These are phyloP conservation scores for Cotesia chilonis DNA, from an alignment of 1,140 invertebrate genomes.

Conservation along the genomic window DNA sequence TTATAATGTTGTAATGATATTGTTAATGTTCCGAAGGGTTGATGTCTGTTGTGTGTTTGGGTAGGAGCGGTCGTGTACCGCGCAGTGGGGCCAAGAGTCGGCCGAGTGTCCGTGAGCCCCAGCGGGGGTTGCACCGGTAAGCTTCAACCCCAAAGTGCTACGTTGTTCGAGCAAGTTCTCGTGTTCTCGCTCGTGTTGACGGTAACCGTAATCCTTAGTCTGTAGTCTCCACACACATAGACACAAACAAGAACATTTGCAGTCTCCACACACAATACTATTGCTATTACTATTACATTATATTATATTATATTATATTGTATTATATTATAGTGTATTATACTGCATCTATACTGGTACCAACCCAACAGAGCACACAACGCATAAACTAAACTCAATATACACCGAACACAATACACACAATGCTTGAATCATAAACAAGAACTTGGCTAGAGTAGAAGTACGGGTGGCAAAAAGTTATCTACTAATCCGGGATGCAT, in stretches of 20 bases:
- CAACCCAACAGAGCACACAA: no score
- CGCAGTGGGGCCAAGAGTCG: conserved; percentile 63
- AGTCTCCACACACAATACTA: conserved; percentile 37
- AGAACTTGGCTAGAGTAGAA: background rate
- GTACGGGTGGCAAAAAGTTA: conserved; percentile 12
- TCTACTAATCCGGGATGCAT: conserved; percentile 6
- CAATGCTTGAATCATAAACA: conserved; percentile 11
- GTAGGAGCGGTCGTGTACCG: conserved; percentile 66
- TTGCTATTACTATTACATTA: background rate
- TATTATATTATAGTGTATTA: background rate
- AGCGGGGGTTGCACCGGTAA: conserved; percentile 66
- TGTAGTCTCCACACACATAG: conserved; percentile 47
- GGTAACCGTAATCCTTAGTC: conserved; percentile 60
- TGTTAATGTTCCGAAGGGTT: conserved; percentile 52
- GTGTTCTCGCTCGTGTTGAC: conserved; percentile 55
- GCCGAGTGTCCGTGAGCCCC: conserved; percentile 63
- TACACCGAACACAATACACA: background rate
- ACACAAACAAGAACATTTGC: background rate
- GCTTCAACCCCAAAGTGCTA: conserved; percentile 63
- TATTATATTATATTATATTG: background rate
- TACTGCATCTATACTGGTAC: no score
- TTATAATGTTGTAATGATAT: no score
- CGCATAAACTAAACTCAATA: no score
- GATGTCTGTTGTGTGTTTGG: conserved; percentile 60
- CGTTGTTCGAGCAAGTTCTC: conserved; percentile 60